Conservation (phyloP, 2,113 vertebrate genomes). For the Scophthalmus maximus region DNA sequence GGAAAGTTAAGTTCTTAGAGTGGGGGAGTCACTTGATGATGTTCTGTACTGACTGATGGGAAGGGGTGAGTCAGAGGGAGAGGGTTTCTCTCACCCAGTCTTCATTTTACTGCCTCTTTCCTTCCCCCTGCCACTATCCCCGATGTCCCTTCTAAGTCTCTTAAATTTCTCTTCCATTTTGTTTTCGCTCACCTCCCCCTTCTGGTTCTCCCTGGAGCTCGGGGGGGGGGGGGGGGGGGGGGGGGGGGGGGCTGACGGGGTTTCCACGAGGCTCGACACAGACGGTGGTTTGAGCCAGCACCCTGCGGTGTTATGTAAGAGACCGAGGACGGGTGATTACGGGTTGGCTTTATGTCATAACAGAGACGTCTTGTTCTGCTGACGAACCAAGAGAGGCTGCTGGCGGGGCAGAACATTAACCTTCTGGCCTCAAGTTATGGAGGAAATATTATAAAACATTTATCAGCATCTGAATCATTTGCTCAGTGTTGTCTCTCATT, state of each 20-base stretch:
- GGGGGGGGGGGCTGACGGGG: background rate
- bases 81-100: background rate
- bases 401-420: background rate
- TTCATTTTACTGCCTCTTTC: background rate
- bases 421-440: background rate
- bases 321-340: slow-evolving; percentile 48
- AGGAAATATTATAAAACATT: background rate
- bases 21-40: background rate
- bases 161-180: background rate
- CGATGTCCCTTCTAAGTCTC: background rate
- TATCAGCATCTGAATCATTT: too few relatives aligned
- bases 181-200: background rate
- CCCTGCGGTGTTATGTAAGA: slow-evolving; percentile 49
- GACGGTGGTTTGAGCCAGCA: slow-evolving; percentile 8
- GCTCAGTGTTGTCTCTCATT: too few relatives aligned
- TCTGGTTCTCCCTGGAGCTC: background rate
- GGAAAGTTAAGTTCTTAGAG: slow-evolving; percentile 15
- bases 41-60: background rate
- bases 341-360: slow-evolving; percentile 53
- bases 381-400: too few relatives aligned
- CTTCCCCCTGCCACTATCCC: too few relatives aligned
- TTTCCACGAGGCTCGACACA: slow-evolving; percentile 7
- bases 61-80: background rate
- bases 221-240: too few relatives aligned
- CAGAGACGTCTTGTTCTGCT: slow-evolving; percentile 34